Percentiles rank a stretch among this genome's conserved stretches.
Evolutionary conservation across 2,797 vertebrate species (phyloP).

Genomic region (Acanthis flammea): DNA sequence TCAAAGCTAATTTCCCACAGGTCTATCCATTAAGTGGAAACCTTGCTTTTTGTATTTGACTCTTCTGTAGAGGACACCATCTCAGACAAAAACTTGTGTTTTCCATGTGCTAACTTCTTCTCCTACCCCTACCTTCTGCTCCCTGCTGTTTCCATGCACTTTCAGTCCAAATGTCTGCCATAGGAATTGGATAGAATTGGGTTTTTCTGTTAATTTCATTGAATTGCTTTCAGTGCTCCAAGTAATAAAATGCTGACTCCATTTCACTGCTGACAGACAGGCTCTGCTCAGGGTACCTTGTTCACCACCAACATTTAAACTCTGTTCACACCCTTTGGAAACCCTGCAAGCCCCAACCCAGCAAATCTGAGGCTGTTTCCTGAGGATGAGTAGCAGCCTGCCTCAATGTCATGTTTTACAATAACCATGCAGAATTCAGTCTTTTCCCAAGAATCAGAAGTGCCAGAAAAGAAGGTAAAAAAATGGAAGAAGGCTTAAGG

Average conservation of each 20-base stretch:
- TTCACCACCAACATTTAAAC: not conserved
- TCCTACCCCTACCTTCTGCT: not conserved
- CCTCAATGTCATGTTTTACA: not conserved
- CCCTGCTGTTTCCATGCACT: not conserved
- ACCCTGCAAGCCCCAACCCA: not conserved
- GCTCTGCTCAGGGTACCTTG: not conserved
- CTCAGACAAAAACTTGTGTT: not conserved
- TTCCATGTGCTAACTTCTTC: not conserved
- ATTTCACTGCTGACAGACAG: slow-evolving; percentile 6
- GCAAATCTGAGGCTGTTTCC: not conserved
- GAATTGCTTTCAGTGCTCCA: slow-evolving; percentile 7
- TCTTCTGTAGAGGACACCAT: not conserved
- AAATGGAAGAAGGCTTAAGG: not conserved
- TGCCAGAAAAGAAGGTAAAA: not conserved
- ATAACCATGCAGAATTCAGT: not conserved
- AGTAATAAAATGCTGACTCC: slow-evolving; percentile 35
- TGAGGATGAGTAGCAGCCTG: not conserved
- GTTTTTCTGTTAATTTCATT: not conserved
- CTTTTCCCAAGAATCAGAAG: not conserved
- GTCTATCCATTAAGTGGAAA: not conserved
- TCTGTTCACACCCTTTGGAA: not conserved
- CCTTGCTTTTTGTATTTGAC: not conserved
- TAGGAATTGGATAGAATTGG: not conserved
- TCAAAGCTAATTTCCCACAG: not conserved
- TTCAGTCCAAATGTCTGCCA: not conserved